Evolutionary conservation across 2,797 vertebrate species (phyloP), one percentile per base, ranked within the genome.

Genomic region (Chaunax sp.): DNA sequence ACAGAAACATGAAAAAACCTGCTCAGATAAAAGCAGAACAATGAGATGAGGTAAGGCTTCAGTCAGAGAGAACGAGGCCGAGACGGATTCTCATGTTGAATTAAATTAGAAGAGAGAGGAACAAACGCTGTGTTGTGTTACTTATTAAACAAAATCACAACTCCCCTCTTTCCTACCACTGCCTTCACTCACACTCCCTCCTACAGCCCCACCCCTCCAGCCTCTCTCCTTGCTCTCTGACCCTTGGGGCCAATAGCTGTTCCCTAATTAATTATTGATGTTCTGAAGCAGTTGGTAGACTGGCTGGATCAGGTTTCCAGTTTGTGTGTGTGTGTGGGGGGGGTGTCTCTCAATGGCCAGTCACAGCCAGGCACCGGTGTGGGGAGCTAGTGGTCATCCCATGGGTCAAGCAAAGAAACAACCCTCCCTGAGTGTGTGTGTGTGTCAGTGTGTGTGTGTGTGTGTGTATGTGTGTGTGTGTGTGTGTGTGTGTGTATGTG

Each of bases 231-330:
- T 92, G 92, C 87, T 89, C 91, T 91, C 84, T 93, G 93, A 94
- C 94, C 92, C 93, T 91, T 83, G 90, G 83, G 89, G 91, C 91
- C 93, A 93, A 94, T 91, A 94, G 93, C 92, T 93, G 92, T 90
- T 92, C 91, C 80, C 91, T 95, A 93, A 95, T 96, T 95, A 95
- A 96, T 96, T 93, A 96, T 92, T 93, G 89, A 96, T 92, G 92
- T 92, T 87, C 93, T 93, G 91, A 91, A 95, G 93, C 93, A 94
- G 93, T 94, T 92, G 91, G 89, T 91, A 89, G 88, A 87, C 69
- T 89, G 78, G 66, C 85, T 86, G 72, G 80, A 86, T 96, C 87
- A 66, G 78, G 68, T 95, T 96, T 95, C 94, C 83, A 83, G 70
- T 57, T 33, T 28, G 20, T 30, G 43, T 52, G 62, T 16, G 30